Conservation (phyloP, 2,888 invertebrate genomes). For the Entomobrya proxima region DNA sequence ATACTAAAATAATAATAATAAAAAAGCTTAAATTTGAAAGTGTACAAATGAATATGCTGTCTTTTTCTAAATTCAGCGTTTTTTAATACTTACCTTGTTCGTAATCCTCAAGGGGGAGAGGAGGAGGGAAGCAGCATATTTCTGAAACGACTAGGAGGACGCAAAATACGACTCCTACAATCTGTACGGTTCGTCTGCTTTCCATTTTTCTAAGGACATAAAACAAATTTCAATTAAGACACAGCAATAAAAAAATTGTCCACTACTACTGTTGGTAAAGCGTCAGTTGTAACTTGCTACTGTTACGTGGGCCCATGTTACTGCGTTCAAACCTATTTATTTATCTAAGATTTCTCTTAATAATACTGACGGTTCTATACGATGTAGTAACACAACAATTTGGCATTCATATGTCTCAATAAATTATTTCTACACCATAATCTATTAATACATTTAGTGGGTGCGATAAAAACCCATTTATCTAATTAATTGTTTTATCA, state of each 20-base stretch:
- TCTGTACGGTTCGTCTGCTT: slow-evolving; percentile 68
- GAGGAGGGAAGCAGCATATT: slow-evolving; percentile 70
- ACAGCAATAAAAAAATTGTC: not conserved
- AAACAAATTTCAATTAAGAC: not conserved
- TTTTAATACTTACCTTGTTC: slow-evolving; percentile 70
- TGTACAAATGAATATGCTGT: not conserved
- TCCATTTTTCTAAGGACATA: slow-evolving; percentile 65
- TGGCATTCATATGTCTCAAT: too few relatives aligned
- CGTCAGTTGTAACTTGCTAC: not conserved
- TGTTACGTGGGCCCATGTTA: too few relatives aligned
- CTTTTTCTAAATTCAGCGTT: not conserved
- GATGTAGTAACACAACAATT: too few relatives aligned
- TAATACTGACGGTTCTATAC: too few relatives aligned
- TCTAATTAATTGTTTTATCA: too few relatives aligned
- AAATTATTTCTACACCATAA: too few relatives aligned
- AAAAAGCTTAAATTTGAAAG: too few relatives aligned
- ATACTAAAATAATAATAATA: too few relatives aligned
- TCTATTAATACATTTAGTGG: too few relatives aligned
- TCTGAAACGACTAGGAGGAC: slow-evolving; percentile 71
- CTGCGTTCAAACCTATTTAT: too few relatives aligned
- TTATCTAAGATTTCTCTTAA: too few relatives aligned
- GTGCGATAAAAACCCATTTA: too few relatives aligned
- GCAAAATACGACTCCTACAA: slow-evolving; percentile 71
- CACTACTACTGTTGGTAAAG: not conserved
- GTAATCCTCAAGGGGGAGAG: slow-evolving; percentile 72